Evolutionary conservation across 2,113 vertebrate genomes (phyloP), one percentile per base, ranked within the genome.

Genomic region (Pollimyrus isidori): DNA sequence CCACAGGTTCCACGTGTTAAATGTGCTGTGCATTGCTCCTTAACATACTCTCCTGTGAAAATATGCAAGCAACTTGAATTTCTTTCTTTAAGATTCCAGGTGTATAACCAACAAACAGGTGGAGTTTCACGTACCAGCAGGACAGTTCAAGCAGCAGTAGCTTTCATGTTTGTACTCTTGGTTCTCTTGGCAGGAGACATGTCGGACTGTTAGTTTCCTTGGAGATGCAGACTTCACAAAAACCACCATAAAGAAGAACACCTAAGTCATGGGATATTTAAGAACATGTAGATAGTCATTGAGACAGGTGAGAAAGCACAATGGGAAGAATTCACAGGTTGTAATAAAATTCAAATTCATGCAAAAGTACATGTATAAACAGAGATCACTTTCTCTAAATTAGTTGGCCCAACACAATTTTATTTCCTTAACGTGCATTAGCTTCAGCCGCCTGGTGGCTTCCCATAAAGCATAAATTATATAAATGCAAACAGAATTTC

Each of bases 101-200:
- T 86, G 7, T 35, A 26, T 23, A 4, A 62, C 35, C 21, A 30
- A 4, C 10, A 53, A 86, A 30, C 3, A 17, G 13, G 35, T 1
- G 26, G 23, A 19, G 23, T 86, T 35, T 30, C n/a, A 30, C 87
- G 91, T 86, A 96, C 96, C 95, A 58, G 95, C 92, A 87, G 92
- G 93, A 76, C 96, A 96, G 69, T 92, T 93, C 9, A 89, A 6
- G 86, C 96, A 96, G 93, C 96, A 96, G 89, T 94, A 65, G 91
- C 80, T 90, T 7, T 50, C 76, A 0, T 90, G 4, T 0, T 0
- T 4, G 88, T 95, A 94, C 82, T 93, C 91, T 17, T 23, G 2
- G 6, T 58, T 0, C 0, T 88, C 52, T 2, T 0, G 45, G 91
- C 96, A 96, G 42, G 17, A 4, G 73, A 76, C 9, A 3, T 87